These are phyloP conservation scores for Pionites leucogaster DNA, from an alignment of 2,113 vertebrate genomes.

Conservation along the genomic window DNA sequence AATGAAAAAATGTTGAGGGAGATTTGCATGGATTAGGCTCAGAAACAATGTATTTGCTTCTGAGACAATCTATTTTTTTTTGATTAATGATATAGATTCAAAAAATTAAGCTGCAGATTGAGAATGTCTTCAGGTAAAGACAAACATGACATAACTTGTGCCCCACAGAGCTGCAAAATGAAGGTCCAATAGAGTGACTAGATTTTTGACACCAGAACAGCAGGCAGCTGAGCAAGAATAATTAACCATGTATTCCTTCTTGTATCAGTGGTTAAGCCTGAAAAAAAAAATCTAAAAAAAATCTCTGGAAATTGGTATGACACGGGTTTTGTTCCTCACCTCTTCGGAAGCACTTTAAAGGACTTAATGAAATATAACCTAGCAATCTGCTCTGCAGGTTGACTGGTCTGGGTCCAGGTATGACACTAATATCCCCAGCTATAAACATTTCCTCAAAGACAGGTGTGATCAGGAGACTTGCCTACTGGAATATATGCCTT, in stretches of 20 bases:
- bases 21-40: neutral
- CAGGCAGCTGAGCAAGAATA: neutral
- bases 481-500: neutral
- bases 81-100: neutral
- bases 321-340: neutral
- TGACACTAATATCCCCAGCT: neutral
- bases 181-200: neutral
- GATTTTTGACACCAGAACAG: neutral
- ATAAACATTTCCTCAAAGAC: neutral
- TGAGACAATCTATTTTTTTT: neutral
- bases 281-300: neutral
- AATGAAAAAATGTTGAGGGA: neutral
- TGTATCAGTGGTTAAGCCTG: neutral
- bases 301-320: neutral
- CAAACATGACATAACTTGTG: neutral
- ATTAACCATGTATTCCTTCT: neutral
- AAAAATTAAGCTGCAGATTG: neutral
- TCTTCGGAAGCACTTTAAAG: neutral
- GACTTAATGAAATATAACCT: neutral
- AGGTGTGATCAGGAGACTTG: neutral
- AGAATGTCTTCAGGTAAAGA: neutral
- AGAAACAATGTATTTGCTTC: neutral
- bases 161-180: neutral
- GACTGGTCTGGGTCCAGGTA: neutral
- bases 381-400: neutral